phyloP scores from a whole-genome alignment of 2,797 vertebrate species.

The Anguilla anguilla region DNA sequence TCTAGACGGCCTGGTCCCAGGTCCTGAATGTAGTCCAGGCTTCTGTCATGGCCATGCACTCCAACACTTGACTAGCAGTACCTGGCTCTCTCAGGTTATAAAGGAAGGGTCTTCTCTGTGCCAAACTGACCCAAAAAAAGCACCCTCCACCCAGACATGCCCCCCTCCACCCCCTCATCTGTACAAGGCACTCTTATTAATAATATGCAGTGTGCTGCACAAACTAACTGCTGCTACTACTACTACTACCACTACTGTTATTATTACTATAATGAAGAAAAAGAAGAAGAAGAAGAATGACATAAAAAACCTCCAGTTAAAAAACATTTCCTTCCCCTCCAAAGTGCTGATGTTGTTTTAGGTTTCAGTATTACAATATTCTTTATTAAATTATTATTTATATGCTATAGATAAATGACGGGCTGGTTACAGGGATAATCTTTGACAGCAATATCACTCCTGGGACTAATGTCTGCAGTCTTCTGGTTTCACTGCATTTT shows the following conservation, averaged over 20 bases:
- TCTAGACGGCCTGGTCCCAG: conserved; percentile 20
- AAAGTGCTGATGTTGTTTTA: background rate
- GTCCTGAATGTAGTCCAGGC: conserved; percentile 3
- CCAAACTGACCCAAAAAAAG: background rate
- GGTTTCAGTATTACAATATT: background rate
- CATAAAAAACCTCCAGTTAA: background rate
- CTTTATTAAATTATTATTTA: background rate
- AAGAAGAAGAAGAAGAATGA: too few relatives aligned
- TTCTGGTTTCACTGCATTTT: background rate
- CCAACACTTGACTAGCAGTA: conserved; percentile 17
- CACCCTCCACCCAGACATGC: background rate
- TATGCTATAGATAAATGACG: background rate
- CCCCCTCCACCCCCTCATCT: background rate
- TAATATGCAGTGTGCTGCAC: background rate
- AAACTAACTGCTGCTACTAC: too few relatives aligned
- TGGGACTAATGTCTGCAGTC: background rate
- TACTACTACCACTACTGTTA: too few relatives aligned
- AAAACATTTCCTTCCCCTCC: background rate
- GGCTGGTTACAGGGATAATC: background rate
- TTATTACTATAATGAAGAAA: too few relatives aligned
- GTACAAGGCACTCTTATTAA: background rate
- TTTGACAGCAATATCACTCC: background rate
- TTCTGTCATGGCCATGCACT: background rate
- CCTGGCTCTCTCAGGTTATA: background rate
- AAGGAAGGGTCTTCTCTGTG: background rate